phyloP scores from a whole-genome alignment of 1,140 invertebrate genomes.

The Helicoverpa zea region DNA sequence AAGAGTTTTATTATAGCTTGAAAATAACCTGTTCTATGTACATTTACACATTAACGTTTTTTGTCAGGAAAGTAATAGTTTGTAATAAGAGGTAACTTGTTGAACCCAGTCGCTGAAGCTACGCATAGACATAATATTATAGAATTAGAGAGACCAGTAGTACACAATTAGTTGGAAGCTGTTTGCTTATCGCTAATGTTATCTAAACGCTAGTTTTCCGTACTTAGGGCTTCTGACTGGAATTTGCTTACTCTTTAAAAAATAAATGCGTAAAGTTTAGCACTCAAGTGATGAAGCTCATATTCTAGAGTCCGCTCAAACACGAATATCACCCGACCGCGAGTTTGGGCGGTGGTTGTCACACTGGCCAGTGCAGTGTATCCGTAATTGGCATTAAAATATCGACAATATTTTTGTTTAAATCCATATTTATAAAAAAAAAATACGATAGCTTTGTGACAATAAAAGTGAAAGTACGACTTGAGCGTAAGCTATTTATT shows the following conservation, averaged over 20 bases:
- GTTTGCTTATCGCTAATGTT: constrained; percentile 5
- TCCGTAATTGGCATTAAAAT: too few relatives aligned
- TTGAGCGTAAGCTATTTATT: background rate
- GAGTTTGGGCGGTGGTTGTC: too few relatives aligned
- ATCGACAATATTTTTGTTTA: background rate
- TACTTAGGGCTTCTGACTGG: background rate
- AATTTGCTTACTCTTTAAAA: background rate
- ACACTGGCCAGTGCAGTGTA: too few relatives aligned
- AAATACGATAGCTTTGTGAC: background rate
- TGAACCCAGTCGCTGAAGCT: background rate
- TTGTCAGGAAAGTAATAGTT: constrained; percentile 19
- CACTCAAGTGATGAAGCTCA: too few relatives aligned
- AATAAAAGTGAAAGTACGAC: constrained; percentile 25
- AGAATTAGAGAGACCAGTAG: constrained; percentile 5
- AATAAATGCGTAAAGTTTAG: background rate
- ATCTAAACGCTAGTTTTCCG: constrained; percentile 1
- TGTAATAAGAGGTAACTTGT: constrained; percentile 13
- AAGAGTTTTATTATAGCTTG: background rate
- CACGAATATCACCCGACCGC: too few relatives aligned
- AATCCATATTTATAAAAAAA: constrained; percentile 11
- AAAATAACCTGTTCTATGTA: background rate
- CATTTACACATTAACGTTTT: constrained; percentile 15
- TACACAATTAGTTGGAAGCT: background rate
- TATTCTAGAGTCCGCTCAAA: too few relatives aligned
- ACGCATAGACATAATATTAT: constrained; percentile 11